Conservation (phyloP, 1,140 invertebrate genomes). For the Bombus pyrosoma region DNA sequence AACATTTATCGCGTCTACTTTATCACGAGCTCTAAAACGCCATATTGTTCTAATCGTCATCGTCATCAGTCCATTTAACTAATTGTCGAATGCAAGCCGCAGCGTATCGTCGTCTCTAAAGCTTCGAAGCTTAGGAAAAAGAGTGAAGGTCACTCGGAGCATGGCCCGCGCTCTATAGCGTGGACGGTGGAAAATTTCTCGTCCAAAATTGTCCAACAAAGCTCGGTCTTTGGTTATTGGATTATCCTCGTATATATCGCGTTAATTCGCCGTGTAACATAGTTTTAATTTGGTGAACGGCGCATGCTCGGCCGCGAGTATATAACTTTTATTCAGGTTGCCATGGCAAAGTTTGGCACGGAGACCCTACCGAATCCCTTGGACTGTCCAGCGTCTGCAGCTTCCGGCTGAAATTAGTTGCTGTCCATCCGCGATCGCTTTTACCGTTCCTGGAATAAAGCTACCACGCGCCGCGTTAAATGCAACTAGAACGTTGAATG, state of each 20-base stretch:
- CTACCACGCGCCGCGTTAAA: neutral
- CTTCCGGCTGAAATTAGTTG: neutral
- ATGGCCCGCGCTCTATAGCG: no score
- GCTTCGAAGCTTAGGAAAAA: no score
- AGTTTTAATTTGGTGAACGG: slow-evolving; percentile 25
- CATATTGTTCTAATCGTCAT: no score
- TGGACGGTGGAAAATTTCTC: no score
- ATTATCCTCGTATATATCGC: neutral
- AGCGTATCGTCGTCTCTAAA: no score
- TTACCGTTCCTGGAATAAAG: neutral
- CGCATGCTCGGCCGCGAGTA: neutral
- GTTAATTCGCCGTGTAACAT: neutral
- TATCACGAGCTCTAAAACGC: no score
- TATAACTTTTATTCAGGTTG: slow-evolving; percentile 14
- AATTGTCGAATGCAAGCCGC: no score
- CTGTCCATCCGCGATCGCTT: slow-evolving; percentile 3
- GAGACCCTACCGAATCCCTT: neutral
- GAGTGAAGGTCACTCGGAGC: no score
- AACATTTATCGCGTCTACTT: no score
- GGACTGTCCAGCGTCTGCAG: neutral
- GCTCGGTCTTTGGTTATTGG: no score
- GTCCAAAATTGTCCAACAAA: no score
- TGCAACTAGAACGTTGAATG: slow-evolving; percentile 27
- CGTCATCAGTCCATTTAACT: no score
- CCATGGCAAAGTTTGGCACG: neutral